These are phyloP conservation scores for Lithophane socia DNA, from an alignment of 2,888 invertebrate genomes.

Conservation along the genomic window DNA sequence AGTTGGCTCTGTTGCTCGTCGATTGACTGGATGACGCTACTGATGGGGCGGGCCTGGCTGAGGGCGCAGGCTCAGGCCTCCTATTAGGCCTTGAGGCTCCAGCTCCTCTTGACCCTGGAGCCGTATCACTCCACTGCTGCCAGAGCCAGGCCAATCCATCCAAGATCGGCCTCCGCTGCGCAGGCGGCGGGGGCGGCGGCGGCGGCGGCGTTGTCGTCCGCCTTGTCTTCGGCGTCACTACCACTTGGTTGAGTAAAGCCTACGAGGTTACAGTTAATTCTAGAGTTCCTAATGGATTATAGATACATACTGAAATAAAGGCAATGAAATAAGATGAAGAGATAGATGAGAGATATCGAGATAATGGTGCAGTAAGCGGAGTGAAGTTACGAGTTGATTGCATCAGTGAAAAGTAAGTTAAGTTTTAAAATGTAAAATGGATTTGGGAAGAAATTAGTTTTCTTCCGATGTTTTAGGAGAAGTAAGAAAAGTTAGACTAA, in stretches of 20 bases:
- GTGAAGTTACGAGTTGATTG: constrained; percentile 66
- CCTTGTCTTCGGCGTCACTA: constrained; percentile 89
- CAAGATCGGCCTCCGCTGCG: constrained; percentile 87
- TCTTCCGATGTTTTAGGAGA: constrained; percentile 53
- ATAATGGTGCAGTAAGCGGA: constrained; percentile 67
- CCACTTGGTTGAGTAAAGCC: constrained; percentile 91
- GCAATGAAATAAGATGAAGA: constrained; percentile 60
- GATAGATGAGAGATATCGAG: constrained; percentile 60
- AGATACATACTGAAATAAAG: constrained; percentile 66
- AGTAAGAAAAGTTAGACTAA: constrained; percentile 81
- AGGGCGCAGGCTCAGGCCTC: constrained; percentile 75
- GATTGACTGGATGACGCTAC: constrained; percentile 72
- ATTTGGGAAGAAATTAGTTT: constrained; percentile 39
- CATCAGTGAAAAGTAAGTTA: constrained; percentile 60
- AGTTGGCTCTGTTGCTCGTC: constrained; percentile 82
- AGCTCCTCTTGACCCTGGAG: constrained; percentile 78
- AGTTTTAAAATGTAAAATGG: constrained; percentile 50
- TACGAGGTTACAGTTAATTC: constrained; percentile 85
- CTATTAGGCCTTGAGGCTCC: constrained; percentile 73
- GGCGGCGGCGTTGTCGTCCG: constrained; percentile 83
- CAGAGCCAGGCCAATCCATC: constrained; percentile 91
- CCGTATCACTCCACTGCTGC: constrained; percentile 91
- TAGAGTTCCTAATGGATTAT: constrained; percentile 71
- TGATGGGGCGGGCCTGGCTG: constrained; percentile 75
- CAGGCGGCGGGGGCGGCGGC: constrained; percentile 82